Evolutionary conservation across 2,113 vertebrate species (phyloP).

Genomic region (Progne subis): DNA sequence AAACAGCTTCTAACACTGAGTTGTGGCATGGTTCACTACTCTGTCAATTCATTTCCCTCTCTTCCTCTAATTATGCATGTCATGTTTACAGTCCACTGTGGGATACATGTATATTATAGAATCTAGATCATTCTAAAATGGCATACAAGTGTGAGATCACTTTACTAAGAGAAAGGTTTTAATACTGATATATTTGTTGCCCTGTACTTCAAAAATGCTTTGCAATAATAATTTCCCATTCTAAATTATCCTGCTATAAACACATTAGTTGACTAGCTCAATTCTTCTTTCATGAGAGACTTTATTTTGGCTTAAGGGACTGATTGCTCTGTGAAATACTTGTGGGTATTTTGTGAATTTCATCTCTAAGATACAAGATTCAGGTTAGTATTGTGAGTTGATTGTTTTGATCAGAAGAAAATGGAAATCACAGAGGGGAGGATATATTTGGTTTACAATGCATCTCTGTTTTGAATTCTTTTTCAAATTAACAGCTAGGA

Average conservation of each 20-base stretch:
- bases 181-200: background rate
- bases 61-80: background rate
- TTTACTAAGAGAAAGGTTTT: background rate
- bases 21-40: background rate
- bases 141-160: background rate
- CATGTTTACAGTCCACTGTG: background rate
- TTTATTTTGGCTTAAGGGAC: background rate
- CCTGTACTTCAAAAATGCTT: background rate
- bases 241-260: background rate
- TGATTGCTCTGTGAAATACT: background rate
- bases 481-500: background rate
- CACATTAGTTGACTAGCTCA: background rate
- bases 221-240: slow-evolving; percentile 7
- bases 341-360: background rate
- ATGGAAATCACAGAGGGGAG: background rate
- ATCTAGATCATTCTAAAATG: background rate
- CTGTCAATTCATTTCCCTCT: background rate
- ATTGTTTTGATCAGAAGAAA: background rate
- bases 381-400: background rate
- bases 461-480: background rate
- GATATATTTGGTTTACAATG: background rate
- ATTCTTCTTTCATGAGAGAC: background rate
- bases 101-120: background rate
- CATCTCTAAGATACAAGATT: background rate
- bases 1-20: background rate